Base-by-base conservation (phyloP, 2,888 invertebrate species). In the Exocentrus adspersus region DNA sequence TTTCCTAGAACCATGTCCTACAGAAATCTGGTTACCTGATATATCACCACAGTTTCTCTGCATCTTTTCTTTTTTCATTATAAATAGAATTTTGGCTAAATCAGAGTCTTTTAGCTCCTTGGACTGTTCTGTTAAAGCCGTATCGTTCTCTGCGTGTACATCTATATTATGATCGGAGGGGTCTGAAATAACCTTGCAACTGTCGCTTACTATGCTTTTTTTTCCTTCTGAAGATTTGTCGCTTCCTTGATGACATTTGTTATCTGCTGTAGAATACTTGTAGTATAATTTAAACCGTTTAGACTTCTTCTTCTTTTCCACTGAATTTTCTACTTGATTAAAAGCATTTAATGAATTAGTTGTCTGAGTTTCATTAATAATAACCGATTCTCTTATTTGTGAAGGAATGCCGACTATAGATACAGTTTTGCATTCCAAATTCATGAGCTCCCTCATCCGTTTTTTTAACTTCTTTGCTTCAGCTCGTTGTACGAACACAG, bases 281-380 rank as follows among this genome's bases (percentile, higher is more conserved):
- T 73, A 73, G 52, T 75, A 75, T 1, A 70, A 24, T 16, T 70
- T 68, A 43, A 75, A 72, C 12, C 72, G 43, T 60, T 67, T 70
- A 1, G 70, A 63, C 21, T 65, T 60, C 43, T 73, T 72, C 30
- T 64, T 68, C 45, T 58, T 63, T 56, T 73, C 70, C 1, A 71
- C 46, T 3, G 64, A 20, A 42, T 74, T 68, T 5, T 67, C 70
- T 24, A 32, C 12, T n/a, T 28, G 19, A 2, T 51, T 19, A 7
- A 30, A 2, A 9, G 32, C 4, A 5, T 59, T 50, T 32, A 50
- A 14, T 12, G 53, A 54, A 17, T 57, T 56, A n/a, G 41, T 57
- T 10, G 57, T 58, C 20, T 58, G 58, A 1, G 57, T 56, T 6
- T 41, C 50, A 21, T 52, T 57, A 53, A 42, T 57, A 12, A 20